These are phyloP conservation scores for Porites lobata DNA, from an alignment of 92 coral and sea anemone genomes.

Conservation along the genomic window DNA sequence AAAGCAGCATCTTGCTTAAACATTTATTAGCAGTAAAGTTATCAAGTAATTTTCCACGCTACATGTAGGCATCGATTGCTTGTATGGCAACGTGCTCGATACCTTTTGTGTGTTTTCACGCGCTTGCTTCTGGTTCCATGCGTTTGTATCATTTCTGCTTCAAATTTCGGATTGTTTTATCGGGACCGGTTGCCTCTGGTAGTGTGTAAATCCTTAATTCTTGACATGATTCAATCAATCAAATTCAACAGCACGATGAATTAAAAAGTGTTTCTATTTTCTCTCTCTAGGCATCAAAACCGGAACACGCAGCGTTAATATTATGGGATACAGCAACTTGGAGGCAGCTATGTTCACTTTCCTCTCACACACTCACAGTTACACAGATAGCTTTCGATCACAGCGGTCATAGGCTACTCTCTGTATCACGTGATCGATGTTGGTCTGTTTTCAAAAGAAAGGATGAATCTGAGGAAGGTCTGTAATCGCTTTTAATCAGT, in stretches of 20 bases:
- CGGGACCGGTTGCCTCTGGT: too few relatives aligned
- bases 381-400: constrained; percentile 95
- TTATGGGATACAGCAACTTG: constrained; percentile 95
- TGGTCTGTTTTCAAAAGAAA: constrained; percentile 90
- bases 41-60: too few relatives aligned
- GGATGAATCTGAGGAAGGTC: constrained; percentile 49
- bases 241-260: too few relatives aligned
- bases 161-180: too few relatives aligned
- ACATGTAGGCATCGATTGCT: too few relatives aligned
- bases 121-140: too few relatives aligned
- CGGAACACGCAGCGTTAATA: constrained; percentile 90
- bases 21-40: too few relatives aligned
- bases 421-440: constrained; percentile 98
- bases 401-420: constrained; percentile 92
- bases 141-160: too few relatives aligned
- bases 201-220: neutral
- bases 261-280: neutral
- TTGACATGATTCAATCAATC: neutral
- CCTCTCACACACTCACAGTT: constrained; percentile 91
- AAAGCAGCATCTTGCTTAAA: neutral
- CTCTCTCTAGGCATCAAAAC: constrained; percentile 85
- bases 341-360: constrained; percentile 83
- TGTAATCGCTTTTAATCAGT: neutral
- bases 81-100: too few relatives aligned
- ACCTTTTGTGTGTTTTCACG: too few relatives aligned